Evolutionary conservation across 92 coral and sea anemone species (phyloP).

Genomic region (Palythoa caribaeorum): DNA sequence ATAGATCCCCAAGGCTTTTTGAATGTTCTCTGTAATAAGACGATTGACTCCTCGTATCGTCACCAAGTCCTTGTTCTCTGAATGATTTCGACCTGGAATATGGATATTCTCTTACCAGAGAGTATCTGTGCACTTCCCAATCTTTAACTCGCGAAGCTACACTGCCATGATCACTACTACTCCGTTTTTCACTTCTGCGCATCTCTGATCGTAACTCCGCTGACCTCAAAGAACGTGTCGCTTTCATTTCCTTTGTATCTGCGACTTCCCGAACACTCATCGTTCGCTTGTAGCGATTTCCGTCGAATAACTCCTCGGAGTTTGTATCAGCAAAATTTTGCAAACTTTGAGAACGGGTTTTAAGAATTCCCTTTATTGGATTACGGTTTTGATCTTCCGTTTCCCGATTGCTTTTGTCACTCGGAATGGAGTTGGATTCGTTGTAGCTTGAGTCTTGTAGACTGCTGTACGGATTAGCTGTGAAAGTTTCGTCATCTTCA

Average conservation of each 20-base stretch:
- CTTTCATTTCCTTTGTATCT: neutral
- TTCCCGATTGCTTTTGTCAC: neutral
- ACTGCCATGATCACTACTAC: conserved; percentile 28
- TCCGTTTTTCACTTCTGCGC: conserved; percentile 32
- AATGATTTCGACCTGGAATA: conserved; percentile 38
- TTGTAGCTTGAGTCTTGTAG: neutral
- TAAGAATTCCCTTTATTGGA: conserved; percentile 19
- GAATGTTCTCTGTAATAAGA: conserved; percentile 11
- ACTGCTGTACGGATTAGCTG: conserved; percentile 3
- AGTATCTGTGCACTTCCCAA: conserved; percentile 25
- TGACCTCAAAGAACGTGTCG: neutral
- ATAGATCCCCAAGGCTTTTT: conserved; percentile 14
- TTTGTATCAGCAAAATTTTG: neutral
- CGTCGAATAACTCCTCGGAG: neutral
- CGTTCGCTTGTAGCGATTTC: neutral
- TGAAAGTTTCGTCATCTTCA: neutral
- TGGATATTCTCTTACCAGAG: neutral
- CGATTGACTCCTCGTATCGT: neutral
- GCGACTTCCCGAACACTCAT: conserved; percentile 15
- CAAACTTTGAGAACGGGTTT: conserved; percentile 31
- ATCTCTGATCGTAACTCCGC: conserved; percentile 38
- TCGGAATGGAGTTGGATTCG: neutral
- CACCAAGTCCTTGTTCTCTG: neutral
- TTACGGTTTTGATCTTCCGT: neutral
- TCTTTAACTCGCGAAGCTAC: conserved; percentile 37